A percentile compares a stretch with the other conserved stretches of the same genome.
These are phyloP conservation scores for Eupithecia subumbrata DNA, from an alignment of 2,888 invertebrate genomes.

Conservation along the genomic window DNA sequence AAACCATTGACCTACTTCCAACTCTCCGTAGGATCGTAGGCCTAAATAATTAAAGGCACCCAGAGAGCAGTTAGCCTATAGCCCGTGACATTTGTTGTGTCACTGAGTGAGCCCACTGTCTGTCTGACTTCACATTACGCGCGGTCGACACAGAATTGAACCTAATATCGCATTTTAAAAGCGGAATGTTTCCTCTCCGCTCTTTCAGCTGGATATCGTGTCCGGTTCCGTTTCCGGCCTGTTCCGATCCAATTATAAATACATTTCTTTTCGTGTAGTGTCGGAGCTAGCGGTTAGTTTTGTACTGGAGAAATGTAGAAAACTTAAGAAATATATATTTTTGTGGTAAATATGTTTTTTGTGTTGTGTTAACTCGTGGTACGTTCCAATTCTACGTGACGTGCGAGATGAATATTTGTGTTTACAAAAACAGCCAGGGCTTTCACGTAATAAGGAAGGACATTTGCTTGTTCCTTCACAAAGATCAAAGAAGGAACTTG, in stretches of 20 bases:
- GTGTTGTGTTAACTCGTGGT: background rate
- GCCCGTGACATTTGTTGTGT: slow-evolving; percentile 1
- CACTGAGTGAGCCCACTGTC: background rate
- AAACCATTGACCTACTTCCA: slow-evolving; percentile 8
- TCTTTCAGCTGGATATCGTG: slow-evolving; percentile 21
- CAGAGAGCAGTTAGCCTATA: background rate
- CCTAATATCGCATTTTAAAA: slow-evolving; percentile 17
- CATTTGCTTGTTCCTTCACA: background rate
- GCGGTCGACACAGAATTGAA: slow-evolving; percentile 6
- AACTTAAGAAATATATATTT: background rate
- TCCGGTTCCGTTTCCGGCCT: slow-evolving; percentile 25
- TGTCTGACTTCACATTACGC: slow-evolving; percentile 1
- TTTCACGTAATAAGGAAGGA: background rate
- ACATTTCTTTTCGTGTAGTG: slow-evolving; percentile 26
- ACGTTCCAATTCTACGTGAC: background rate
- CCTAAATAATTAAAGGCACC: slow-evolving; percentile 6
- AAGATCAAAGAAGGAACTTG: too few species aligned
- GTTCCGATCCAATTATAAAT: slow-evolving; percentile 33
- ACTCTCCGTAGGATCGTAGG: slow-evolving; percentile 5
- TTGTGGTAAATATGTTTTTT: background rate
- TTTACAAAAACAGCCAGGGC: background rate
- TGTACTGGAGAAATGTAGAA: background rate
- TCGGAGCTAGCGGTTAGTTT: slow-evolving; percentile 10
- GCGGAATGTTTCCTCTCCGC: slow-evolving; percentile 21
- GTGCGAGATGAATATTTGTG: background rate